A percentile compares a stretch with the other conserved stretches of the same genome.
Conservation (phyloP, 2,888 invertebrate genomes). For the Polylopha cassiicola region DNA sequence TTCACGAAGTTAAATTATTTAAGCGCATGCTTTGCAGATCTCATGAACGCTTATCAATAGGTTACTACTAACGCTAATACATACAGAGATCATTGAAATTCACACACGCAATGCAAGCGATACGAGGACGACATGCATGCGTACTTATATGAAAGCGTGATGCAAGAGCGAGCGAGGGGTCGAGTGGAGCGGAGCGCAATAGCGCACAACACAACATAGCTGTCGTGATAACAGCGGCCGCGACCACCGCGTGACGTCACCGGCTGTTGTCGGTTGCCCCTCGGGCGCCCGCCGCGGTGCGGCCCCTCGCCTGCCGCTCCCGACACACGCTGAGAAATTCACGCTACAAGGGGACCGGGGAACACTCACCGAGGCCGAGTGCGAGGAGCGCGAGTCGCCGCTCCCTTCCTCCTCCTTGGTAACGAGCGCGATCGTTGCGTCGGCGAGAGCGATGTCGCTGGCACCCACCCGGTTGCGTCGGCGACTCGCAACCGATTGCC, state of each 20-base stretch:
- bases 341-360: too few species aligned
- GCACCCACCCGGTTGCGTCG: constrained; percentile 86
- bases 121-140: constrained; percentile 29
- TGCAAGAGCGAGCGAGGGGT: constrained; percentile 49
- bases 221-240: constrained; percentile 43
- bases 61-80: constrained; percentile 1
- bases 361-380: constrained; percentile 65
- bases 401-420: constrained; percentile 71
- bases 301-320: constrained; percentile 42
- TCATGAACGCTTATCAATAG: constrained; percentile 3
- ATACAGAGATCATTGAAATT: constrained; percentile 6
- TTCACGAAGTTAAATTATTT: too few species aligned
- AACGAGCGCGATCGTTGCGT: constrained; percentile 45
- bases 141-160: constrained; percentile 33
- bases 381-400: constrained; percentile 68
- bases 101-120: constrained; percentile 30
- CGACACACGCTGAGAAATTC: constrained; percentile 25
- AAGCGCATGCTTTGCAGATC: too few species aligned
- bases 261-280: too few species aligned
- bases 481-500: constrained; percentile 76
- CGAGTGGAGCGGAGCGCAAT: constrained; percentile 38
- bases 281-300: constrained; percentile 40
- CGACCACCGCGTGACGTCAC: constrained; percentile 60
- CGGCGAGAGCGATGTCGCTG: constrained; percentile 75
- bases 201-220: constrained; percentile 25